These are phyloP conservation scores for Ascidia mentula DNA, from an alignment of 23 tunicate genomes.

Conservation along the genomic window DNA sequence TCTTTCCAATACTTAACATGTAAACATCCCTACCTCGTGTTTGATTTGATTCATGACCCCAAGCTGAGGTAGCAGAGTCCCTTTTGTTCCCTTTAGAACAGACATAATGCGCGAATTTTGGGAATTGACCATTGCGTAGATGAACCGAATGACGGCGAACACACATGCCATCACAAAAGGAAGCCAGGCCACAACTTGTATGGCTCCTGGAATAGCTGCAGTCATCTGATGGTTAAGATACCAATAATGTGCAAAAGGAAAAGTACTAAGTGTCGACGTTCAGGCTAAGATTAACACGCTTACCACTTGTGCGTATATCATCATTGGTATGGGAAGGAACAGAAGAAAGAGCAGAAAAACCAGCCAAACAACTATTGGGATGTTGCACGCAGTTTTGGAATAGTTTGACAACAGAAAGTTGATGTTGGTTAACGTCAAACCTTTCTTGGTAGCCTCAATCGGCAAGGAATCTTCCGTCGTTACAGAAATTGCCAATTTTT, in stretches of 20 bases:
- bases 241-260: no score
- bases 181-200: conserved; percentile 41
- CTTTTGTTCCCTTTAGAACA: conserved; percentile 57
- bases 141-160: conserved; percentile 6
- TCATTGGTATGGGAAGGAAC: not conserved
- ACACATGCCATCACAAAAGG: conserved; percentile 20
- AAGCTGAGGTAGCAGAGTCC: conserved; percentile 43
- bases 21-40: no score
- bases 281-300: no score
- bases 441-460: not conserved
- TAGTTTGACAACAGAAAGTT: conserved; percentile 17
- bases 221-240: not conserved
- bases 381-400: conserved; percentile 14
- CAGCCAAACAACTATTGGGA: conserved; percentile 31
- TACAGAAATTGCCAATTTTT: not conserved
- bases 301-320: not conserved
- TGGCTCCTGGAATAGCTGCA: conserved; percentile 21
- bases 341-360: not conserved
- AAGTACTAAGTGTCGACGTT: no score
- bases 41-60: conserved; percentile 79
- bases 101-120: conserved; percentile 35
- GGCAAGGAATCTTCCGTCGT: not conserved
- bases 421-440: not conserved
- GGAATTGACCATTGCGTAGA: conserved; percentile 63
- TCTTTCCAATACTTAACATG: no score